These are phyloP conservation scores for Chiloscyllium plagiosum DNA, from an alignment of 2,113 vertebrate species.

Conservation along the genomic window DNA sequence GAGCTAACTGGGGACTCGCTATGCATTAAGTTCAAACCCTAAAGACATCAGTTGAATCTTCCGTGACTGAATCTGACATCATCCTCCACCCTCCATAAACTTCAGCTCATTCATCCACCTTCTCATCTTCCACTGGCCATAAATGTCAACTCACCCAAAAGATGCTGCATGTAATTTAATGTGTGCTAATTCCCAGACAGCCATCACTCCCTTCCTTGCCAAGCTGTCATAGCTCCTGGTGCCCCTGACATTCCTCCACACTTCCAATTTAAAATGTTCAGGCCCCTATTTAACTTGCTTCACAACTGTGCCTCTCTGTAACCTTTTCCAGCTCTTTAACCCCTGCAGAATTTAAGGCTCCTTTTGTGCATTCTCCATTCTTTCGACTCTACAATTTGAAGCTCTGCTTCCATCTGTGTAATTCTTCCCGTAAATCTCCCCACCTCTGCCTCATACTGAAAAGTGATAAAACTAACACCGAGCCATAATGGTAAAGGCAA, in stretches of 20 bases:
- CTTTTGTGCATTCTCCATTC: background rate
- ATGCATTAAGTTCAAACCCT: background rate
- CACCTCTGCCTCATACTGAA: background rate
- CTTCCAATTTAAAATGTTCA: background rate
- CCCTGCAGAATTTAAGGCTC: background rate
- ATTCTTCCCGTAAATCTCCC: background rate
- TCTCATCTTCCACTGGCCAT: background rate
- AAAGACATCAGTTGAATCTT: background rate
- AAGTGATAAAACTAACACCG: no score
- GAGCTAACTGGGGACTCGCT: background rate
- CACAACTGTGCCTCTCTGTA: background rate
- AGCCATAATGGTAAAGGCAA: no score
- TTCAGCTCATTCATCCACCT: background rate
- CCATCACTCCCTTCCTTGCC: background rate
- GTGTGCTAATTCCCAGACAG: background rate
- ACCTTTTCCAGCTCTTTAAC: background rate
- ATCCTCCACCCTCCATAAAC: background rate
- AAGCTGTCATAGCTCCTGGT: background rate
- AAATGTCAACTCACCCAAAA: background rate
- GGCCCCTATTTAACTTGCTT: background rate
- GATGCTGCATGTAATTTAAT: background rate
- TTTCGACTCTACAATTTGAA: background rate
- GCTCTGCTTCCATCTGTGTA: background rate
- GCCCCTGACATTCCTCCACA: background rate
- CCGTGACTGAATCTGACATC: background rate